Evolutionary conservation across 2,797 vertebrate genomes (phyloP), one percentile per base, ranked within the genome.

Genomic region (Spondyliosoma cantharus): DNA sequence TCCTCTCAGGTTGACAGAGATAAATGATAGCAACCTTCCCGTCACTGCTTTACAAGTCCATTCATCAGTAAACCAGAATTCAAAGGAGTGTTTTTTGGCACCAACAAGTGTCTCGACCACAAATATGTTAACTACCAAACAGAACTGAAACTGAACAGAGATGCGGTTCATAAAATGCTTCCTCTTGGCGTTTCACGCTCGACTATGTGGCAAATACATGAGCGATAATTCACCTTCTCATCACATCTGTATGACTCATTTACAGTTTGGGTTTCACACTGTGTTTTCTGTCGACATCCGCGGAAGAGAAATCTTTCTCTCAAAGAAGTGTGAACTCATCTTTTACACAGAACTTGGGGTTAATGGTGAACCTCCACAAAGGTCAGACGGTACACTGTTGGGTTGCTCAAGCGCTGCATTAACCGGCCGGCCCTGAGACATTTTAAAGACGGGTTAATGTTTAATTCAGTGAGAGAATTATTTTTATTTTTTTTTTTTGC

Each of bases 71-170:
- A 82, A 66, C 12, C 13, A 22, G 60, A 50, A 74, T 59, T 66
- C 52, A 81, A 79, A 83, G 69, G 57, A 71, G 52, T 73, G 64
- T 80, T 86, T 24, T 24, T 84, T 83, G 76, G 75, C 71, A 88
- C 22, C 12, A 46, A 71, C 66, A 68, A 69, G 52, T 74, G 83
- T 82, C 81, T 82, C 45, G 49, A 77, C 83, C 83, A 68, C 80
- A 86, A 86, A 71, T 42, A 63, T 24, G 22, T 64, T 66, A 74
- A 72, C 37, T 43, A 65, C 61, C 52, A 57, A 76, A 74, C 81
- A 64, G 76, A 71, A 88, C 57, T 83, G 63, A 84, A 71, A 88
- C 57, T 83, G 63, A 84, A 86, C 84, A 80, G 54, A 22, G 9
- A 54, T 62, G 73, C 3, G 25, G 52, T 49, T 86, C 24, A 57